phyloP scores from a whole-genome alignment of 37 sponge, comb jelly and placozoan species.

The Mnemiopsis leidyi region DNA sequence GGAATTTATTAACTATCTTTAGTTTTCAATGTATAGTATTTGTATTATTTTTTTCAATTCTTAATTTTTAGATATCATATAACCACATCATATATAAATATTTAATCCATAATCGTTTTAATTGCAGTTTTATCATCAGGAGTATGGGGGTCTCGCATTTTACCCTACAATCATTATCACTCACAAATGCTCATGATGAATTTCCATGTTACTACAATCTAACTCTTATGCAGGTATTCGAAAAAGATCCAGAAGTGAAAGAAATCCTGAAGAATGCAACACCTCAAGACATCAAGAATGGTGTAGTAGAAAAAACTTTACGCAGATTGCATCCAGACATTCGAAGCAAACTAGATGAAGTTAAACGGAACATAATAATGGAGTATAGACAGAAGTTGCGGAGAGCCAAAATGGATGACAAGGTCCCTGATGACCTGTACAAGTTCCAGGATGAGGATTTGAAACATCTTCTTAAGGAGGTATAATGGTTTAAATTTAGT shows the following conservation, averaged over 20 bases:
- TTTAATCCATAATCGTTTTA: too few relatives aligned
- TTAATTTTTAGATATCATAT: too few relatives aligned
- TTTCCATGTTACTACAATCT: too few relatives aligned
- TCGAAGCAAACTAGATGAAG: slow-evolving; percentile 35
- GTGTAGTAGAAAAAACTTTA: slow-evolving; percentile 32
- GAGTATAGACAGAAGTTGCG: slow-evolving; percentile 60
- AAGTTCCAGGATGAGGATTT: slow-evolving; percentile 35
- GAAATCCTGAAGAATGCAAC: slow-evolving; percentile 36
- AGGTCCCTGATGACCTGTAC: slow-evolving; percentile 56
- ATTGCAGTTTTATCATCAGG: too few relatives aligned
- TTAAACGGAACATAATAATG: slow-evolving; percentile 43
- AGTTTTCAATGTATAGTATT: not conserved
- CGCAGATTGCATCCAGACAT: slow-evolving; percentile 25
- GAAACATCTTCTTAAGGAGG: slow-evolving; percentile 44
- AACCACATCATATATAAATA: too few relatives aligned
- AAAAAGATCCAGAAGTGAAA: not conserved
- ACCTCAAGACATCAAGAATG: slow-evolving; percentile 31
- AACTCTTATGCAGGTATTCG: not conserved
- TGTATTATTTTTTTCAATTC: too few relatives aligned
- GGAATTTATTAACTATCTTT: not conserved
- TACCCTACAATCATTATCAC: too few relatives aligned
- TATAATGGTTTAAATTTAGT: not conserved
- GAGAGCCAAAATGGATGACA: slow-evolving; percentile 60
- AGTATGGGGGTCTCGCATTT: too few relatives aligned
- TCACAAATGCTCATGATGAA: too few relatives aligned